Evolutionary conservation across 2,888 invertebrate genomes (phyloP).

Genomic region (Mayetiola destructor): DNA sequence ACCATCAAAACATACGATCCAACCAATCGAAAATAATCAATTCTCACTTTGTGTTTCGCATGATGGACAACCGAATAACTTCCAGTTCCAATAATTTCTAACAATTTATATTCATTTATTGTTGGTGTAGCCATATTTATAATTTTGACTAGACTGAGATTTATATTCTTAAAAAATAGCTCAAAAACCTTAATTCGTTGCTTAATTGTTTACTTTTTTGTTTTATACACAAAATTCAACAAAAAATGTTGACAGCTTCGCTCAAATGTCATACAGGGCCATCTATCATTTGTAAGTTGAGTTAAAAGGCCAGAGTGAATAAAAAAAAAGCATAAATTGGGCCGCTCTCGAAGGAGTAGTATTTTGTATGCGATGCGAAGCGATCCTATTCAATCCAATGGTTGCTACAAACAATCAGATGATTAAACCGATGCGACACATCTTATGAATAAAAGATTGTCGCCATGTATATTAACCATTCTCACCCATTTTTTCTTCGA

Average conservation of each 20-base stretch:
- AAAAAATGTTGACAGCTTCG: neutral
- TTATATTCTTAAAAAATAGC: neutral
- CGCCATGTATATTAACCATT: neutral
- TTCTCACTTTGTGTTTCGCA: constrained; percentile 38
- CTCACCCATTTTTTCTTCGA: neutral
- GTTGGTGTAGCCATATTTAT: neutral
- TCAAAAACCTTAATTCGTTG: neutral
- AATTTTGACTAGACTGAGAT: neutral
- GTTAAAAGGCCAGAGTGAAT: too few species aligned
- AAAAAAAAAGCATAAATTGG: too few species aligned
- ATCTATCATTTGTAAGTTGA: too few species aligned
- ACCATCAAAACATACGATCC: neutral
- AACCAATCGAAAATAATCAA: neutral
- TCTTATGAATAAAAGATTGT: neutral
- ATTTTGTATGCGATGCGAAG: too few species aligned
- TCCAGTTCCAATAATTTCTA: constrained; percentile 64
- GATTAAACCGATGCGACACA: neutral
- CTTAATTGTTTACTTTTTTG: neutral
- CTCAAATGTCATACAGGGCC: neutral
- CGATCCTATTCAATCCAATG: too few species aligned
- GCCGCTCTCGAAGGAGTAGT: too few species aligned
- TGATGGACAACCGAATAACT: constrained; percentile 77
- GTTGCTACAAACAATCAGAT: too few species aligned
- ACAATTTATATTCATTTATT: constrained; percentile 52
- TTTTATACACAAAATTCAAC: neutral